Base-by-base conservation (phyloP, 2,888 invertebrate genomes). In the Malacosoma neustria region DNA sequence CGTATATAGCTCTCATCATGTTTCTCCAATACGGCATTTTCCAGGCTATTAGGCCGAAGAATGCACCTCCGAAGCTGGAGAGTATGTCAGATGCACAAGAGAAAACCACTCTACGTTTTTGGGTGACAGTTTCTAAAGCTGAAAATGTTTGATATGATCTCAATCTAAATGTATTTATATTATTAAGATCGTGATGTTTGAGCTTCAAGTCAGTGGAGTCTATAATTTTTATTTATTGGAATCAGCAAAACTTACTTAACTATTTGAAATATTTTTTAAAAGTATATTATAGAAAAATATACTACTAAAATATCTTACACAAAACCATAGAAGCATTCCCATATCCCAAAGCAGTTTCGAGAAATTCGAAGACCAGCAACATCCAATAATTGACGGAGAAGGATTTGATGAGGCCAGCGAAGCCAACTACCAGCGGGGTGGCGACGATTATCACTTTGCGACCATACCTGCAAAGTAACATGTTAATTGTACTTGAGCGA, bases 41-140 rank as follows among this genome's bases (percentile, higher is more conserved):
- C 89, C 92, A 93, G 1, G 94, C 93, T 4, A 91, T 80, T 30
- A 91, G 69, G 1, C 92, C 93, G 40, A 93, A 82, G 30, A 89
- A 68, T 1, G 92, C 89, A 62, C 91, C 91, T 0, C 94, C 94
- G 6, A 92, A 53, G n/a, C 57, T 71, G 0, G 73, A 38, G 14
- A 85, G 50, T 13, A 79, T 72, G 41, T 84, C 85, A 0, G 72
- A 60, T 11, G 81, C 64, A 43, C 84, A 82, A 0, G 84, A 81
- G 51, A 73, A 85, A 11, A 71, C 57, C 30, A 84, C 84, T n/a
- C 84, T 69, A 3, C 61, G 70, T 34, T 76, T 68, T 41, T 80
- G 82, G 36, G 71, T 79, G 3, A 85, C 84, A 22, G 72, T 59
- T 48, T 85, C 84, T 9, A 85, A 42, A 2, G 82, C 84, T 85